Evolutionary conservation across 2,888 invertebrate genomes (phyloP).

Genomic region (Ennomos fuscantarius): DNA sequence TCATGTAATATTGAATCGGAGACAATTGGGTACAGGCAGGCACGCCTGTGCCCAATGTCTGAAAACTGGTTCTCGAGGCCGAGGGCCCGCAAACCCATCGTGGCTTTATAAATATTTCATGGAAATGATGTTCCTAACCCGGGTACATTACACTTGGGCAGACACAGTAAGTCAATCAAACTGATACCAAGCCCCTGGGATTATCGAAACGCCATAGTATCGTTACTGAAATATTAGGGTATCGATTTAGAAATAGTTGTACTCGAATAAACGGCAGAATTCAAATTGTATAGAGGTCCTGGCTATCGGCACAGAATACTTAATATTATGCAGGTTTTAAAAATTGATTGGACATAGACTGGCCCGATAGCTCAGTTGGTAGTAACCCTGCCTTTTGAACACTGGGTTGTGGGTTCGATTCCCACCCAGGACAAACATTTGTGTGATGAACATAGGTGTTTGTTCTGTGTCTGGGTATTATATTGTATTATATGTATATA

Average conservation of each 20-base stretch:
- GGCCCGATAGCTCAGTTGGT: too few species aligned
- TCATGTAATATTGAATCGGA: conserved; percentile 18
- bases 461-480: too few species aligned
- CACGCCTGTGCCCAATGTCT: too few species aligned
- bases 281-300: conserved; percentile 8
- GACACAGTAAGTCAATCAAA: conserved; percentile 25
- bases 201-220: conserved; percentile 33
- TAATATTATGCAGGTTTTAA: conserved; percentile 2
- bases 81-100: conserved; percentile 12
- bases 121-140: conserved; percentile 24
- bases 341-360: conserved; percentile 18
- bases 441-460: too few species aligned
- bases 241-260: conserved; percentile 39
- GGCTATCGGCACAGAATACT: neutral
- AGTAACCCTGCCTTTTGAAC: too few species aligned
- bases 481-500: too few species aligned
- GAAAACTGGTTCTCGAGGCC: conserved; percentile 17
- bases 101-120: conserved; percentile 30
- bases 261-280: conserved; percentile 27
- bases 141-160: conserved; percentile 21
- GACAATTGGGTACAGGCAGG: conserved; percentile 24
- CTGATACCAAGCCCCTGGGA: conserved; percentile 36
- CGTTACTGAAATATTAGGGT: conserved; percentile 44
- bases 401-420: too few species aligned
- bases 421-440: too few species aligned